Base-by-base conservation (phyloP, 1,140 invertebrate genomes). In the Penaeus vannamei region DNA sequence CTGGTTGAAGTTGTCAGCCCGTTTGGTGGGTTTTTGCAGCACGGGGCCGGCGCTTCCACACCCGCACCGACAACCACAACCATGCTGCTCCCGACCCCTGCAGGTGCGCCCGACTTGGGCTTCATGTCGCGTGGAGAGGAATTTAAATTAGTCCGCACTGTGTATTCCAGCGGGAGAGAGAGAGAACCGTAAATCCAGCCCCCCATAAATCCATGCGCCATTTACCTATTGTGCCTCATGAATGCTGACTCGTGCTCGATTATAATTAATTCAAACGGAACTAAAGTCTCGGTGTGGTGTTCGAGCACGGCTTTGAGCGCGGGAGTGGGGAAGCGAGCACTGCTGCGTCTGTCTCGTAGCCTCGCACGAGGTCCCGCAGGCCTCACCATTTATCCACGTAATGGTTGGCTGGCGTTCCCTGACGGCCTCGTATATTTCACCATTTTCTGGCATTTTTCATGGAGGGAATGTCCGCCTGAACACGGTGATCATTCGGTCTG, bases 231-330 rank as follows among this genome's bases (percentile, higher is more conserved):
- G 83, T 84, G 82, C 84, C 87, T 83, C 87, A 79, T 84, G 87
- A 84, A 89, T 89, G 83, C 87, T 84, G 83, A 89, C 66, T 84
- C 80, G 82, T 79, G 82, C 82, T 77, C 82, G 82, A 79, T 89
- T 84, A 89, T 89, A 89, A 89, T 89, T 89, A 89, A 89, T 89
- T 84, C 87, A 80, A 85, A 85, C 87, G 81, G 86, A 79, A 77
- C 82, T 89, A 64, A 89, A 89, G 82, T 84, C 87, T 76, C 62
- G 64, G 80, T 32, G 32, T 79, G 60, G 72, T 83, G 72, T 89
- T 83, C 82, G 81, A 77, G 87, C 66, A 84, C 81, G 87, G 61
- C 26, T 46, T 36, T 20, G 87, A 83, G 82, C 69, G 87, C 69
- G 46, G 77, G 77, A 61, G 81, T 60, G 72, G 87, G 53, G 82